phyloP scores from a whole-genome alignment of 2,113 vertebrate genomes.

The Muntiacus reevesi region DNA sequence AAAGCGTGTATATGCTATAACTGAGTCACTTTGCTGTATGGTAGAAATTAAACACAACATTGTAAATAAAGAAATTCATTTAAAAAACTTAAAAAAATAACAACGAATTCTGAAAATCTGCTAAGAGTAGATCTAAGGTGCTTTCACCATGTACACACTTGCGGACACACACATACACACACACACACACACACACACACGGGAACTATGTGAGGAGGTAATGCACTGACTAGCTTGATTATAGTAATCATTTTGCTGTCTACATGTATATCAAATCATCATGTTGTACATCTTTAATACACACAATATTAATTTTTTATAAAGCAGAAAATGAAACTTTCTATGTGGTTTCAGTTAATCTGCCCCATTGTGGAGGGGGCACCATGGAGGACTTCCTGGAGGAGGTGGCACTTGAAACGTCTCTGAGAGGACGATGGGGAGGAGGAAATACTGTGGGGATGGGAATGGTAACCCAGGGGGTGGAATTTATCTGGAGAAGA shows the following conservation, averaged over 20 bases:
- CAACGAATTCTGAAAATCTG: not conserved
- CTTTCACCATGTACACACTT: not conserved
- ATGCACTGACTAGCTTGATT: not conserved
- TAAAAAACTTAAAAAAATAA: not conserved
- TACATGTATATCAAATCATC: not conserved
- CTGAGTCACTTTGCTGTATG: not conserved
- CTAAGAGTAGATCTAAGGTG: not conserved
- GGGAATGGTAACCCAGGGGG: not conserved
- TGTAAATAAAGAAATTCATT: not conserved
- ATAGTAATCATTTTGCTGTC: not conserved
- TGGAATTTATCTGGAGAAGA: not conserved
- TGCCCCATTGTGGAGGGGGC: not conserved
- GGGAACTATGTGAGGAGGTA: not conserved
- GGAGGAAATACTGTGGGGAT: not conserved
- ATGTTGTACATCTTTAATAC: not conserved
- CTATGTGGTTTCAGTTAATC: not conserved
- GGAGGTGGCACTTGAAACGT: not conserved
- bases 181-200: not conserved
- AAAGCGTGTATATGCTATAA: not conserved
- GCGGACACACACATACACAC: fast-evolving
- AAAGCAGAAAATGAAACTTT: not conserved
- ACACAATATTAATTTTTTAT: not conserved
- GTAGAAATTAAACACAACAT: not conserved
- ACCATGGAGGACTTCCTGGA: not conserved
- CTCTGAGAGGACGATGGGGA: not conserved